Evolutionary conservation across 2,888 invertebrate genomes (phyloP), one percentile per base, ranked within the genome.

Genomic region (Dioctria rufipes): DNA sequence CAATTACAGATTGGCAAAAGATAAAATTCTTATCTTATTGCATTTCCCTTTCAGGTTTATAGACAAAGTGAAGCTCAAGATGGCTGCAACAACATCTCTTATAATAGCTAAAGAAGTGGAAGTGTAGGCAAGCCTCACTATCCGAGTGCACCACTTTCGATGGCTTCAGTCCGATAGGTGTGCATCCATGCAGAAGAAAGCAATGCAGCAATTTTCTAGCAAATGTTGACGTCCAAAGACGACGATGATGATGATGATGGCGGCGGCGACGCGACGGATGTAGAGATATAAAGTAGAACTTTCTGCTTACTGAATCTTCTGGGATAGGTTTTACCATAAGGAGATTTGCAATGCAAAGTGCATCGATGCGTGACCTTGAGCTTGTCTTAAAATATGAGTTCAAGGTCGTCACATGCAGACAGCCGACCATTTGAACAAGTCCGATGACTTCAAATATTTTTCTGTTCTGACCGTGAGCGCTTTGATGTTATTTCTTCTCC

Each of bases 341-440:
- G 25, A 75, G 66, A 61, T 60, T 81, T 77, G 75, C 61, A 75
- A 78, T 80, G 75, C 61, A 75, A 78, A 79, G 80, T 65, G 80
- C 78, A 79, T 60, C 78, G 39, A 78, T 73, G 82, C 73, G 79
- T 78, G 82, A 78, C 82, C 82, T 80, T 80, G 66, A 69, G 66
- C 78, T 73, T 80, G 80, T 78, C 82, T 80, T 82, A 82, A 82
- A 82, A 80, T 78, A 78, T 67, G 51, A 78, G 82, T 82, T 82
- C 82, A 82, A 82, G 82, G 82, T 67, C 82, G 80, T 63, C 77
- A 63, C 39, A 63, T 37, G 13, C 49, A 60, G 63, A 58, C 49
- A 43, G 73, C 40, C 43, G 40, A n/a, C 43, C 8, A 4, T 43
- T 42, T 43, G 13, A 42, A 60, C n/a, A n/a, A 43, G 60, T 58